These are phyloP conservation scores for Bemisia tabaci DNA, from an alignment of 1,140 invertebrate genomes.

Conservation along the genomic window DNA sequence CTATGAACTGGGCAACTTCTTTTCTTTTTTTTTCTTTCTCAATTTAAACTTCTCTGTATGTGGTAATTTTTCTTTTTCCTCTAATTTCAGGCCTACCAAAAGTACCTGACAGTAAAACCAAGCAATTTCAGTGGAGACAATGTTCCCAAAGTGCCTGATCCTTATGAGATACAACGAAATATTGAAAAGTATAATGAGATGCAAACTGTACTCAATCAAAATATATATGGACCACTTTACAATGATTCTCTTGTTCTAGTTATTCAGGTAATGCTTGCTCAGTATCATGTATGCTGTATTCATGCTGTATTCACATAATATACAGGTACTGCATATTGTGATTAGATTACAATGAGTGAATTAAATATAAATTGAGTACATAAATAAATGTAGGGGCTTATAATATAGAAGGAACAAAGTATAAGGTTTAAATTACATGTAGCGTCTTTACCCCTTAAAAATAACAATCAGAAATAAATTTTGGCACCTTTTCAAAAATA, in stretches of 20 bases:
- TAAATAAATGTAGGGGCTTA: too few species aligned
- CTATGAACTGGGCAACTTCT: too few species aligned
- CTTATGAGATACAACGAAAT: slow-evolving; percentile 43
- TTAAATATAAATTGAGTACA: too few species aligned
- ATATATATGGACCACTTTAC: slow-evolving; percentile 56
- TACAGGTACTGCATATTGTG: too few species aligned
- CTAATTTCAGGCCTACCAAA: background rate
- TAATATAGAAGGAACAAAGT: too few species aligned
- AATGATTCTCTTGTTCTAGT: slow-evolving; percentile 63
- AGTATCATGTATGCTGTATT: slow-evolving; percentile 6
- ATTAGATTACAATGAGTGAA: too few species aligned
- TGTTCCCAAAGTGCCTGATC: background rate
- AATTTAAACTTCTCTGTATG: background rate
- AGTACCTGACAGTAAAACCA: background rate
- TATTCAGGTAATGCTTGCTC: slow-evolving; percentile 63
- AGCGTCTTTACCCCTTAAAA: too few species aligned
- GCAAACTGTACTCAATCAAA: slow-evolving; percentile 57
- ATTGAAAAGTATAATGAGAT: slow-evolving; percentile 49
- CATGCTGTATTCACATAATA: too few species aligned
- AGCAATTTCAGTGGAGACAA: background rate
- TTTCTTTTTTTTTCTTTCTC: background rate
- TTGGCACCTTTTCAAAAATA: too few species aligned
- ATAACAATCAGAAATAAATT: too few species aligned
- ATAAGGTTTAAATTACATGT: too few species aligned
- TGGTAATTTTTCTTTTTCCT: background rate